Percentiles rank a stretch among this genome's conserved stretches.
Evolutionary conservation across 2,888 invertebrate genomes (phyloP).

Genomic region (Parnassius smintheus): DNA sequence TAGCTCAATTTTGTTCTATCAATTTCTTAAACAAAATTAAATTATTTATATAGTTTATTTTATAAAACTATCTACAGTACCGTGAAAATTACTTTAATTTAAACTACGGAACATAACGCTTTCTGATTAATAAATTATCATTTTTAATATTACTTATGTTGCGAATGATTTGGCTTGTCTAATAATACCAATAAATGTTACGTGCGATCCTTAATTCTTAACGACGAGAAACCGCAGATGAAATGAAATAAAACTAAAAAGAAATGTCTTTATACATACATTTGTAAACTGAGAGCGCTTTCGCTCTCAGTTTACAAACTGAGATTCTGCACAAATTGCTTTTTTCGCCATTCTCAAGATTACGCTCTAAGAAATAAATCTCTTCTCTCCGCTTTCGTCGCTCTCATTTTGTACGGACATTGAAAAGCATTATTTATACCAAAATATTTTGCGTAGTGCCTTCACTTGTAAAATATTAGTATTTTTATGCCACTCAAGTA

Average conservation of each 20-base stretch:
- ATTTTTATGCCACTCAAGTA: background rate
- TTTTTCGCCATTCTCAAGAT: conserved; percentile 75
- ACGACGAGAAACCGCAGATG: too few relatives aligned
- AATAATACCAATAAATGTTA: conserved; percentile 33
- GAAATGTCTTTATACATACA: conserved; percentile 56
- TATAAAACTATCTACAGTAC: too few relatives aligned
- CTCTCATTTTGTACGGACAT: conserved; percentile 53
- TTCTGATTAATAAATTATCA: too few relatives aligned
- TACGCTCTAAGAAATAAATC: conserved; percentile 78
- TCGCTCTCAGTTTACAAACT: too few relatives aligned
- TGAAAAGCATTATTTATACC: conserved; percentile 28
- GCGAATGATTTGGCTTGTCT: too few relatives aligned
- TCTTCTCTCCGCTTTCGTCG: conserved; percentile 63
- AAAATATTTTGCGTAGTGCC: conserved; percentile 24
- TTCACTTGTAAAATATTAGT: conserved; percentile 1
- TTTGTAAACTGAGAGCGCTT: conserved; percentile 43
- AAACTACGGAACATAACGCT: too few relatives aligned
- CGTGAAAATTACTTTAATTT: too few relatives aligned
- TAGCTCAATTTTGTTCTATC: too few relatives aligned
- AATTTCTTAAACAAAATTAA: too few relatives aligned
- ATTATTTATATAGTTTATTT: too few relatives aligned
- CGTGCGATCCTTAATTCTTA: conserved; percentile 23
- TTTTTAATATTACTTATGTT: too few relatives aligned
- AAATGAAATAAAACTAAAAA: conserved; percentile 42
- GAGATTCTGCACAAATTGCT: conserved; percentile 70